Evolutionary conservation across 1,140 invertebrate species (phyloP).

Genomic region (Fopius arisanus): DNA sequence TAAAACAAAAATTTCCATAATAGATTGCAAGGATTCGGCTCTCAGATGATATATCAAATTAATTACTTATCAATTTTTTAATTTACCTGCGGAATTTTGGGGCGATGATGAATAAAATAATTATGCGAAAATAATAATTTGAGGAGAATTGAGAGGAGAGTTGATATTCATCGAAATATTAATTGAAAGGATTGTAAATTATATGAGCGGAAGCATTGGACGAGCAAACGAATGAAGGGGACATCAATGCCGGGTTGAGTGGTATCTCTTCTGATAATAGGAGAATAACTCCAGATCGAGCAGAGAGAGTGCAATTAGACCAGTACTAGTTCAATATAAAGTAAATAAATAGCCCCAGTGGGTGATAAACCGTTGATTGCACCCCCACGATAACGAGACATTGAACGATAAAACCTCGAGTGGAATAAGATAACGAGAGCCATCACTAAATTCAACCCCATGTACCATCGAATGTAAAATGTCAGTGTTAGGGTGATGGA

Average conservation of each 20-base stretch:
- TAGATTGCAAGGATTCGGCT: not conserved
- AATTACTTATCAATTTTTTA: no score
- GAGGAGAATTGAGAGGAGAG: no score
- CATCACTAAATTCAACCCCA: not conserved
- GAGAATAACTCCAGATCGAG: not conserved
- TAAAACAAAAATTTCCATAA: not conserved
- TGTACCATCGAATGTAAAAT: not conserved
- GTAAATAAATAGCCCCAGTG: not conserved
- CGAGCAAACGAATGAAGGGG: not conserved
- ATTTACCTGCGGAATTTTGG: no score
- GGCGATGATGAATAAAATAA: no score
- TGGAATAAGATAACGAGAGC: not conserved
- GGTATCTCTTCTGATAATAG: not conserved
- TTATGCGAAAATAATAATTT: no score
- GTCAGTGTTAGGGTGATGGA: no score
- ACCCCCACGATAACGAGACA: not conserved
- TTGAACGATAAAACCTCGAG: not conserved
- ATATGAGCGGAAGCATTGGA: not conserved
- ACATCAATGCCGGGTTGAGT: not conserved
- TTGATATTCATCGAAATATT: no score
- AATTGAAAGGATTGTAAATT: not conserved
- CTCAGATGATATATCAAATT: no score
- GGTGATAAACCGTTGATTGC: conserved; percentile 23
- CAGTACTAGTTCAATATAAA: not conserved
- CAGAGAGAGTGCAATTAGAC: conserved; percentile 14